A percentile compares a stretch with the other conserved stretches of the same genome.
phyloP scores from a whole-genome alignment of 2,797 vertebrate species.

The Tympanoctomys barrerae region DNA sequence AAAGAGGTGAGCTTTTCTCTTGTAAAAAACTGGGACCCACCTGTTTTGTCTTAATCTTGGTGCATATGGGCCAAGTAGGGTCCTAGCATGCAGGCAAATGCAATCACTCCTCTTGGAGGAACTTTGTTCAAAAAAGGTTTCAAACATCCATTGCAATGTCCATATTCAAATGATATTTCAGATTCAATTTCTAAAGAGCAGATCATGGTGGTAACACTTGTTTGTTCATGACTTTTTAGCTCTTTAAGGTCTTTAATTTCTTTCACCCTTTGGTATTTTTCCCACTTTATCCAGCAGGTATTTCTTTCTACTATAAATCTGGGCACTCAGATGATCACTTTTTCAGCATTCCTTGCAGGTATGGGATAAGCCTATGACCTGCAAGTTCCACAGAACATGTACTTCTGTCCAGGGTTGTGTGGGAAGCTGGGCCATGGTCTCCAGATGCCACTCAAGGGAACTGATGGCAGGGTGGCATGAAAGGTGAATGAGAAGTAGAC shows the following conservation, averaged over 20 bases:
- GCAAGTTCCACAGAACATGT: not conserved
- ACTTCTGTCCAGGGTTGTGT: not conserved
- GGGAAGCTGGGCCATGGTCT: not conserved
- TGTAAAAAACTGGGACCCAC: not conserved
- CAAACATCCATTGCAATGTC: not conserved
- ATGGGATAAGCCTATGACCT: not conserved
- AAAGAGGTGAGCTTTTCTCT: not conserved
- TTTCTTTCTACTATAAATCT: not conserved
- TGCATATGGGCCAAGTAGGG: not conserved
- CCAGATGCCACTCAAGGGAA: not conserved
- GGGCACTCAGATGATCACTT: not conserved
- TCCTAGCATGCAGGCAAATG: not conserved
- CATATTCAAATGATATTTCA: not conserved
- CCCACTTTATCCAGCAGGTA: not conserved
- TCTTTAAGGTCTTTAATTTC: not conserved
- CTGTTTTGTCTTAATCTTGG: not conserved
- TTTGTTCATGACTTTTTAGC: not conserved
- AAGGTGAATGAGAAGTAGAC: not conserved
- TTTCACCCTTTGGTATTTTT: not conserved
- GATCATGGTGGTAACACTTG: not conserved
- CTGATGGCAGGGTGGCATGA: not conserved
- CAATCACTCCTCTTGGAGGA: not conserved
- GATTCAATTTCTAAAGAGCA: conserved; percentile 10
- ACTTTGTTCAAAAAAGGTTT: not conserved
- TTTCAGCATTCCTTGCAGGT: not conserved